Evolutionary conservation across 1,140 invertebrate genomes (phyloP).

Genomic region (Drusus annulatus): DNA sequence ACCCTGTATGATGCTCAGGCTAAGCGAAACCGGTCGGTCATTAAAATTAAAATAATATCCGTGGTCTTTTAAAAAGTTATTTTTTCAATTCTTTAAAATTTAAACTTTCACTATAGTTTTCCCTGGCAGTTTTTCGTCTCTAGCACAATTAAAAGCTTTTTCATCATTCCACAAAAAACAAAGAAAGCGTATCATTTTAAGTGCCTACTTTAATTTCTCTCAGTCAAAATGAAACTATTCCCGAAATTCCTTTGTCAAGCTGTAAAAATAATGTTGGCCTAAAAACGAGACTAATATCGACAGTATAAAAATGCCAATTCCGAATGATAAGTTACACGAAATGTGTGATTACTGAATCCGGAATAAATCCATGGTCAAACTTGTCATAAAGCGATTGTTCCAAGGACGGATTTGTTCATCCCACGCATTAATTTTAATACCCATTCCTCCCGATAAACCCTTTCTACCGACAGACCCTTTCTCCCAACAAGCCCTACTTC

Average conservation of each 20-base stretch:
- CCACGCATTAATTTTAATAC: conserved; percentile 31
- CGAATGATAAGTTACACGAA: conserved; percentile 6
- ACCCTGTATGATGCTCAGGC: too few relatives aligned
- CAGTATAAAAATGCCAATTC: neutral
- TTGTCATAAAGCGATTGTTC: conserved; percentile 17
- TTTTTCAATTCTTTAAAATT: too few relatives aligned
- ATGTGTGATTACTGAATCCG: neutral
- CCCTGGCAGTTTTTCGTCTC: too few relatives aligned
- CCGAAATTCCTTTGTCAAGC: neutral
- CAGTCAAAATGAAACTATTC: neutral
- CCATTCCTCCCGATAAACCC: neutral
- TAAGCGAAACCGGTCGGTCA: too few relatives aligned
- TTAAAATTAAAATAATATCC: too few relatives aligned
- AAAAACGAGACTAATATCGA: too few relatives aligned
- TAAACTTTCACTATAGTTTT: too few relatives aligned
- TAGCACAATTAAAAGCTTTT: too few relatives aligned
- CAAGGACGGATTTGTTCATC: conserved; percentile 16
- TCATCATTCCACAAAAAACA: too few relatives aligned
- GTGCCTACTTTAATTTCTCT: too few relatives aligned
- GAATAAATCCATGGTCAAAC: conserved; percentile 10
- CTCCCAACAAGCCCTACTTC: neutral
- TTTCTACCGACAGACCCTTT: neutral
- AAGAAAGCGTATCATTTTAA: too few relatives aligned
- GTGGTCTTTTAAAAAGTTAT: too few relatives aligned
- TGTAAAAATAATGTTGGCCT: neutral